Evolutionary conservation across 2,797 vertebrate genomes (phyloP), one percentile per base, ranked within the genome.

Genomic region (Pampus argenteus): DNA sequence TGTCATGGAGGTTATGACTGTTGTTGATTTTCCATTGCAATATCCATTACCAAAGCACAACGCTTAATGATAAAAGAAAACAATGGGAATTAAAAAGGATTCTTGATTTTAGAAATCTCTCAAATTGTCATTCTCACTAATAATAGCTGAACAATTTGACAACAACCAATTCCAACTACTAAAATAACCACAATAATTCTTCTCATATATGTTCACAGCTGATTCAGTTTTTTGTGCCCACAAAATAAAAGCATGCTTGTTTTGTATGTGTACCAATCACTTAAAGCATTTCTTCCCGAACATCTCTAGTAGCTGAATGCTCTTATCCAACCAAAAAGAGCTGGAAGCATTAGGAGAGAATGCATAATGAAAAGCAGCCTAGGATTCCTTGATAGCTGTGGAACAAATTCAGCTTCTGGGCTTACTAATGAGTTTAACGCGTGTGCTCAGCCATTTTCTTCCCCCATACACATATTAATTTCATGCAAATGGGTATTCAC

Each of bases 361-460:
- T 83, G 66, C 75, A 74, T 88, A 85, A 88, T 89, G 86, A 91
- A 89, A 88, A 78, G 72, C 81, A 82, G 68, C 65, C 60, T 36
- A 28, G 36, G 61, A 88, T 77, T 89, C 71, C 83, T 83, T 86
- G 81, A 89, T 92, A 81, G 71, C 76, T 75, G 68, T 82, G 76
- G 81, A 86, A 89, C 76, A 86, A 89, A 89, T 71, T 66, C 81
- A 68, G 85, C 89, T 88, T 85, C 85, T 88, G 89, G 81, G 86
- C 60, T 89, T 78, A 60, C 82, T 91, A 92, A 93, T 92, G 82
- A 92, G 77, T 90, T 90, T 89, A 90, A 91, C 79, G 85, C 84
- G 80, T 86, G 86, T 81, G 84, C 83, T 87, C 85, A 84, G 86
- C 82, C 85, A 77, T 88, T 87, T 84, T 87, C 71, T 67, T 66